Conservation (phyloP, 2,888 invertebrate species). For the Crepidodera aurea region DNA sequence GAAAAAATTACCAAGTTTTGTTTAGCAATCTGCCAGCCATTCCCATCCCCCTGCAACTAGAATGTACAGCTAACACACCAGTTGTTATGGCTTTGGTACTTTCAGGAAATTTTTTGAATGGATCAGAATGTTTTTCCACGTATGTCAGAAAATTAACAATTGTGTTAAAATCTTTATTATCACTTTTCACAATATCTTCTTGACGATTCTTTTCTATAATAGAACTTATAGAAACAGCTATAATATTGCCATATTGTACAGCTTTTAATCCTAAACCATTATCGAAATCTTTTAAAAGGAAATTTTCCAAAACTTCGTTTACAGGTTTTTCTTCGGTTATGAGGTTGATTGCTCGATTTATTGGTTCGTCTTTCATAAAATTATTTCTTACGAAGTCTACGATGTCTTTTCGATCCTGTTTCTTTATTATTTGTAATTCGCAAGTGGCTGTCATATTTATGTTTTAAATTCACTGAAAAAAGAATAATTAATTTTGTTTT, state of each 20-base stretch:
- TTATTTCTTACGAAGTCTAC: slow-evolving; percentile 66
- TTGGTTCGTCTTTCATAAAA: slow-evolving; percentile 77
- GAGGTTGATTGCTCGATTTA: slow-evolving; percentile 70
- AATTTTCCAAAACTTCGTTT: slow-evolving; percentile 71
- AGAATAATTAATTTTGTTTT: neutral
- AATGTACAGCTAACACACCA: slow-evolving; percentile 73
- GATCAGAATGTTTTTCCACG: slow-evolving; percentile 66
- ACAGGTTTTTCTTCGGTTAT: slow-evolving; percentile 68
- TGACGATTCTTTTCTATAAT: slow-evolving; percentile 35
- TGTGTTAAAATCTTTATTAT: slow-evolving; percentile 70
- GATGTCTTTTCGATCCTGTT: slow-evolving; percentile 63
- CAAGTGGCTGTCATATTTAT: slow-evolving; percentile 48
- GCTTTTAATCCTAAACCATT: slow-evolving; percentile 72
- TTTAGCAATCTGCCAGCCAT: slow-evolving; percentile 71
- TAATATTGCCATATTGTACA: slow-evolving; percentile 65
- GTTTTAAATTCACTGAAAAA: neutral
- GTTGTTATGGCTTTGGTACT: slow-evolving; percentile 67
- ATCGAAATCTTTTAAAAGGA: slow-evolving; percentile 65
- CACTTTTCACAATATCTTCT: slow-evolving; percentile 38
- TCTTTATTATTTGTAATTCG: slow-evolving; percentile 60
- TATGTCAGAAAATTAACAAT: slow-evolving; percentile 69
- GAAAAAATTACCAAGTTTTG: slow-evolving; percentile 68
- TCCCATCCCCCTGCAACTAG: slow-evolving; percentile 71
- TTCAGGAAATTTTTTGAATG: slow-evolving; percentile 67
- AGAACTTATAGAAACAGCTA: slow-evolving; percentile 57